Base-by-base conservation (phyloP, 2,113 vertebrate genomes). In the Rattus norvegicus region DNA sequence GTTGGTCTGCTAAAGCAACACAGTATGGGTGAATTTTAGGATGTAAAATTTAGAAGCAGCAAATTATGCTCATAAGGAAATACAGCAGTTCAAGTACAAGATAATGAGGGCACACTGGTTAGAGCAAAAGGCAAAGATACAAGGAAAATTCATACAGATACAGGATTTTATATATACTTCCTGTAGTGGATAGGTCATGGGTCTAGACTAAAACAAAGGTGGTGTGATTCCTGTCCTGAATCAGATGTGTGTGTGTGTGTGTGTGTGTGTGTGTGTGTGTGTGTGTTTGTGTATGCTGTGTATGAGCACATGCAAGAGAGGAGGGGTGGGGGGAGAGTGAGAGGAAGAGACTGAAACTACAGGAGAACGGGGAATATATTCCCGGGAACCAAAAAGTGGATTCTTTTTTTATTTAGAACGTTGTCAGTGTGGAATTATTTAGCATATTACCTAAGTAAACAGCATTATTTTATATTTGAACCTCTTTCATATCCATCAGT, bases 391-490 rank as follows among this genome's bases (percentile, higher is more conserved):
- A 7, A 16, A 77, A 28, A 70, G 10, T 30, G 33, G 36, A 36
- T 52, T 83, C 33, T 0, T 33, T 61, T 61, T 92, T 91, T 19
- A 76, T 6, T 88, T 77, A 67, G 54, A 70, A 91, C 4, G 1
- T 6, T 92, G 22, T 94, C 54, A 43, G 12, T 43, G 19, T 28
- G 79, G 1, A 79, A 16, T 75, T 19, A 77, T 28, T 95, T 88
- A 7, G 26, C 83, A 86, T 85, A 91, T 67, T 92, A 88, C 47
- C 75, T 95, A 67, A 88, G 28, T 75, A 79, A 80, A 88, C 39
- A 80, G 0, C 8, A 3, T 86, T 95, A n/a, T 86, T 95, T 91
- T 79, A 43, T 79, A 49, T 52, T 75, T 47, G 96, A 92, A 47
- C 20, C 65, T 43, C n/a, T 36, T 33, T 94, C 88, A 43, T 47